Evolutionary conservation across 2,797 vertebrate genomes (phyloP), one percentile per base, ranked within the genome.

Genomic region (Tenualosa thibaudeaui): DNA sequence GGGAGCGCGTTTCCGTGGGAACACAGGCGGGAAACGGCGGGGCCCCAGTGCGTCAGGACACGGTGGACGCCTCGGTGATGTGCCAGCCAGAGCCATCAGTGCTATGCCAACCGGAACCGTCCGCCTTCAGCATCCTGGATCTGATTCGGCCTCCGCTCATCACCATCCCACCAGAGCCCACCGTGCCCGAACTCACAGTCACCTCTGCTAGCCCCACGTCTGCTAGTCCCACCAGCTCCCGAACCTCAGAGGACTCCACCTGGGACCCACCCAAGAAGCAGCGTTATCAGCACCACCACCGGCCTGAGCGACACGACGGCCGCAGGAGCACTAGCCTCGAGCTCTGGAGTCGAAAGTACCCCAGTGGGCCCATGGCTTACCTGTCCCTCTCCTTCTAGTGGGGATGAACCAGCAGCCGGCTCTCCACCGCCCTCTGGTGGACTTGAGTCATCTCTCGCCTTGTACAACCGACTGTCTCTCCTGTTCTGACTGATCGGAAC

Each of bases 321-420:
- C 95, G 95, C 89, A 93, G 95, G 89, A 96, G 95, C 10, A 93
- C 95, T 82, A 96, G 96, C 91, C 92, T 96, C 86, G 96, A 96
- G 92, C 93, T 96, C 83, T 96, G 96, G 96, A 95, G 95, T 91
- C 94, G 96, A 87, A 96, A 96, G 90, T 96, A 96, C 93, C 96
- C 94, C 89, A 96, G 96, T 90, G 95, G 95, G 89, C 96, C 95
- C 92, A 96, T 96, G 96, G 96, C 96, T 92, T 96, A 96, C 88
- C 90, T 96, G 93, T 96, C 96, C 87, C 93, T 96, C 93, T 96
- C 96, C 89, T 96, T 96, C 90, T 96, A 93, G 93, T 93, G 12
- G 17, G 40, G 71, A n/a, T 22, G 37, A 78, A 17, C 6, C 71
- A 46, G 71, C 40, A 78, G 37, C 6, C 31, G 12, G 65, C 65